Evolutionary conservation across 1,140 invertebrate species (phyloP).

Genomic region (Polyergus mexicanus): DNA sequence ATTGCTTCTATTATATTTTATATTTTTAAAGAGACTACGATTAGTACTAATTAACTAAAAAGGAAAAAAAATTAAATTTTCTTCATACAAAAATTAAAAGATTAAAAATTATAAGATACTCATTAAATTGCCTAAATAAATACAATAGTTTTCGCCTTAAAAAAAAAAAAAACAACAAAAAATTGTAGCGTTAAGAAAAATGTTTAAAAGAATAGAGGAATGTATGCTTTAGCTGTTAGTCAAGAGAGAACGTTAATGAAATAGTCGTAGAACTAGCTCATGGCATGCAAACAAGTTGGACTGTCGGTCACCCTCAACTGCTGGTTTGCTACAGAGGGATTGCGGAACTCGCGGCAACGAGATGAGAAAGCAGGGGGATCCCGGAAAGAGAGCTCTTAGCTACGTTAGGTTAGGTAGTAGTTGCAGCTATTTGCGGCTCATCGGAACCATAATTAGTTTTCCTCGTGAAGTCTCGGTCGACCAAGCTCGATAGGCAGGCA

Average conservation of each 20-base stretch:
- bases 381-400: slow-evolving; percentile 57
- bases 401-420: slow-evolving; percentile 74
- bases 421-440: slow-evolving; percentile 79
- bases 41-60: too few species aligned
- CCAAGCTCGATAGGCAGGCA: slow-evolving; percentile 70
- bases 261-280: slow-evolving; percentile 38
- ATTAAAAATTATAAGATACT: not conserved
- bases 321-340: slow-evolving; percentile 50
- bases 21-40: too few species aligned
- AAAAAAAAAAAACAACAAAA: not conserved
- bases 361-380: slow-evolving; percentile 48
- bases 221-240: slow-evolving; percentile 25
- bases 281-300: slow-evolving; percentile 62
- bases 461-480: slow-evolving; percentile 68
- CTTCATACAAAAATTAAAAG: not conserved
- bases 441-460: slow-evolving; percentile 81
- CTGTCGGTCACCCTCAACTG: slow-evolving; percentile 61
- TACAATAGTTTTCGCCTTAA: not conserved
- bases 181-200: not conserved
- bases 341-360: slow-evolving; percentile 38
- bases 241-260: slow-evolving; percentile 47
- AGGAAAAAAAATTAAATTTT: slow-evolving; percentile 10
- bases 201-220: slow-evolving; percentile 24
- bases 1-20: not conserved
- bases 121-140: not conserved